A percentile compares a stretch with the other conserved stretches of the same genome.
Evolutionary conservation across 2,113 vertebrate species (phyloP).

Genomic region (Poeciliopsis turrubarensis): DNA sequence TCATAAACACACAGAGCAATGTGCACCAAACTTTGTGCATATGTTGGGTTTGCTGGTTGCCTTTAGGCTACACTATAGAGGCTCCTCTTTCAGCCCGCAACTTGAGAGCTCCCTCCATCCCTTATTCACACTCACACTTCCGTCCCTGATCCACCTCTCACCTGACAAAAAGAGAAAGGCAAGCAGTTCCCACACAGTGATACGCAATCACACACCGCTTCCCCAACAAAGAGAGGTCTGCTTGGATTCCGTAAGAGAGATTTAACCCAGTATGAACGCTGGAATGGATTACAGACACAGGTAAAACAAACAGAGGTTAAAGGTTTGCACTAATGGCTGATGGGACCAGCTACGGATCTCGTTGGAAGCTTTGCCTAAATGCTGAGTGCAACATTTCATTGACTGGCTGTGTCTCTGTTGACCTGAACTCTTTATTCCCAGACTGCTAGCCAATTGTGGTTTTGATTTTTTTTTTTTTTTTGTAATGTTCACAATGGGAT

Average conservation of each 20-base stretch:
- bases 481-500: neutral
- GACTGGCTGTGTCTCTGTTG: no score
- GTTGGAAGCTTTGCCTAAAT: neutral
- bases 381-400: neutral
- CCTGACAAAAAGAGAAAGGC: conserved; percentile 28
- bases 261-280: neutral
- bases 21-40: conserved; percentile 25
- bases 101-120: conserved; percentile 43
- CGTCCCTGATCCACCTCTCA: conserved; percentile 17
- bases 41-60: conserved; percentile 28
- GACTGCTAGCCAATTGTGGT: neutral
- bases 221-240: conserved; percentile 9
- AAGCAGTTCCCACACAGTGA: conserved; percentile 1
- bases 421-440: neutral
- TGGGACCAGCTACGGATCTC: neutral
- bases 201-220: neutral
- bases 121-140: conserved; percentile 20
- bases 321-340: neutral
- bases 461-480: neutral
- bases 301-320: neutral
- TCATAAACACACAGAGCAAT: conserved; percentile 43
- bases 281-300: neutral
- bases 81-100: conserved; percentile 51
- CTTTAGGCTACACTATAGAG: conserved; percentile 49
- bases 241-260: no score